These are phyloP conservation scores for Lampris megalopsis DNA, from an alignment of 2,113 vertebrate genomes.

Conservation along the genomic window DNA sequence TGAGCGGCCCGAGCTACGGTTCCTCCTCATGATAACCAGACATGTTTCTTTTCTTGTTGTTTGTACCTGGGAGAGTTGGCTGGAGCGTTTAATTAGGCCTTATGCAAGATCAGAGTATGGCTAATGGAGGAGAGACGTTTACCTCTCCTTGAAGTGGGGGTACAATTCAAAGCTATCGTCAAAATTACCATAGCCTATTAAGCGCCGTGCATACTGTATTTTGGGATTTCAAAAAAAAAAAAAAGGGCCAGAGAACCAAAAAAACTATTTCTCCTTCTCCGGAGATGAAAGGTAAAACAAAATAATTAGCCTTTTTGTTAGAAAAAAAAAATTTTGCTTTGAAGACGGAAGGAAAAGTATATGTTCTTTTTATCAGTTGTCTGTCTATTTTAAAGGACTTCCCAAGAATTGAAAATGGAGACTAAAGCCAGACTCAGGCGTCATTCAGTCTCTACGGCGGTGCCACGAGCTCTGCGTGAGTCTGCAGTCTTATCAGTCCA, in stretches of 20 bases:
- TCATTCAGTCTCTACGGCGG: constrained; percentile 26
- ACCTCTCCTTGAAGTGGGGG: constrained; percentile 62
- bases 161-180: constrained; percentile 62
- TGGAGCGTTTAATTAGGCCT: constrained; percentile 68
- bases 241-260: constrained; percentile 72
- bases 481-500: constrained; percentile 49
- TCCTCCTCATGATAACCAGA: constrained; percentile 52
- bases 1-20: constrained; percentile 29
- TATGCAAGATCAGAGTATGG: constrained; percentile 60
- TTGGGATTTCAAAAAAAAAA: constrained; percentile 4
- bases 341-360: constrained; percentile 67
- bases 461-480: constrained; percentile 59
- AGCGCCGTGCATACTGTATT: constrained; percentile 35
- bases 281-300: constrained; percentile 76
- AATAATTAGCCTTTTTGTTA: constrained; percentile 74
- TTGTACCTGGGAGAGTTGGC: constrained; percentile 54
- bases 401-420: constrained; percentile 43
- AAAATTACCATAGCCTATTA: constrained; percentile 68
- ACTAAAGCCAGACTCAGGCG: constrained; percentile 40
- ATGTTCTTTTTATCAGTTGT: constrained; percentile 63
- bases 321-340: constrained; percentile 64
- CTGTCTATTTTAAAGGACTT: constrained; percentile 48
- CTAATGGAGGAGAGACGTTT: constrained; percentile 60
- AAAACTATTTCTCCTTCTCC: constrained; percentile 63
- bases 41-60: constrained; percentile 35